Conservation (phyloP, 92 coral and sea anemone species). For the Paramuricea clavata region DNA sequence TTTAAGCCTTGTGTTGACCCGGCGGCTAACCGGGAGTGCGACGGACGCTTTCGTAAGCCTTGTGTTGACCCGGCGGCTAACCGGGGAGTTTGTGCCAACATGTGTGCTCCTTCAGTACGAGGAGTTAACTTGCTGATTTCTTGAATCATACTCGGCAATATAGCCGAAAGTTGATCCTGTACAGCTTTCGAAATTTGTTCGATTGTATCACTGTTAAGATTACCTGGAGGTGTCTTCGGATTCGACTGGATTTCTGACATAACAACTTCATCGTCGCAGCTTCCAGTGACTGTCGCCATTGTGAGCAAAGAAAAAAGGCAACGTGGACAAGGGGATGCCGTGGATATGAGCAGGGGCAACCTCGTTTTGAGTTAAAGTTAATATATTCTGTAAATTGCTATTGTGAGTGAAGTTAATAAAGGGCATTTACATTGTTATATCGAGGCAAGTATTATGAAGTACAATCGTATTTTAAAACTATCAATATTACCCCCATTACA, state of each 20-base stretch:
- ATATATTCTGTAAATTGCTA: no score
- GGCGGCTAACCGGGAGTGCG: slow-evolving; percentile 26
- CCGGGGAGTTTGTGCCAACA: slow-evolving; percentile 21
- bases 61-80: slow-evolving; percentile 42
- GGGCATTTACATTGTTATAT: no score
- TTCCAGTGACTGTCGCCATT: slow-evolving; percentile 1
- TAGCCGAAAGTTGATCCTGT: background rate
- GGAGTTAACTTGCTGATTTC: slow-evolving; percentile 2
- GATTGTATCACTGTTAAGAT: background rate
- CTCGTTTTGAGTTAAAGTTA: slow-evolving; percentile 8
- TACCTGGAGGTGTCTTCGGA: background rate
- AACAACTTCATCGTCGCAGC: background rate
- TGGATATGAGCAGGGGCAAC: slow-evolving; percentile 12
- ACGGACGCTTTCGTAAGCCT: background rate
- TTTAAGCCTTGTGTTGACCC: slow-evolving; percentile 22
- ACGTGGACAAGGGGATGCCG: slow-evolving; percentile 1
- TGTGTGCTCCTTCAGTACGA: background rate
- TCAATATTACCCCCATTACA: no score
- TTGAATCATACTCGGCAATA: slow-evolving; percentile 19
- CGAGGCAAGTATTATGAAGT: no score
- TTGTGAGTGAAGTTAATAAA: no score
- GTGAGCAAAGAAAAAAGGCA: slow-evolving; percentile 35
- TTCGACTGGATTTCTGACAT: slow-evolving; percentile 1
- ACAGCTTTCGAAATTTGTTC: slow-evolving; percentile 1
- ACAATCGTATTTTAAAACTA: no score